These are phyloP conservation scores for Pelodytes ibericus DNA, from an alignment of 2,797 vertebrate species.

Conservation along the genomic window DNA sequence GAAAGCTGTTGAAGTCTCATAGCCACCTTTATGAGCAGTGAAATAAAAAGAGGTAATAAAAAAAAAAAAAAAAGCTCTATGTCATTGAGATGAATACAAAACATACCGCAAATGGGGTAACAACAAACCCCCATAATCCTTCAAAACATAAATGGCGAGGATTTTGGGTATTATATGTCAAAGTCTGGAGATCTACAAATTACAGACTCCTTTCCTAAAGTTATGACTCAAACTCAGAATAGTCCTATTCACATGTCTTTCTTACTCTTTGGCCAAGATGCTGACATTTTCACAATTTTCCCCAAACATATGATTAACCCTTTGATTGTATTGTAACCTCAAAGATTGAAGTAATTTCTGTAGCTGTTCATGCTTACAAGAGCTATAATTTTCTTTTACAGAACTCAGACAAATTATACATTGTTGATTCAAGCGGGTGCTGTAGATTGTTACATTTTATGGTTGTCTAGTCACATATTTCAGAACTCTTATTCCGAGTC, in stretches of 20 bases:
- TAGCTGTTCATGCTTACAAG: conserved; percentile 13
- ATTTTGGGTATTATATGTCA: no score
- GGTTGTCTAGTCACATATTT: conserved; percentile 46
- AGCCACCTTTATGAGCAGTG: no score
- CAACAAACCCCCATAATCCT: no score
- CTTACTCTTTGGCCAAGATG: not conserved
- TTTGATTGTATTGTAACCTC: conserved; percentile 12
- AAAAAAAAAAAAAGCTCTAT: no score
- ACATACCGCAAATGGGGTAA: no score
- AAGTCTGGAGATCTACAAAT: no score
- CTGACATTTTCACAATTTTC: not conserved
- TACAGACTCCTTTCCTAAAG: no score
- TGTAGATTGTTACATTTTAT: conserved; percentile 43
- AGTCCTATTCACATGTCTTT: not conserved
- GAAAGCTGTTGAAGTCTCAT: no score
- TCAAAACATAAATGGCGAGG: no score
- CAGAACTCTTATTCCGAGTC: conserved; percentile 14
- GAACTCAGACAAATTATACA: conserved; percentile 45
- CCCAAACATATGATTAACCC: conserved; percentile 34
- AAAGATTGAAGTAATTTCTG: conserved; percentile 10
- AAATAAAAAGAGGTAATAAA: no score
- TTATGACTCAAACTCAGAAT: no score
- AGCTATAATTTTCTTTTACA: conserved; percentile 44
- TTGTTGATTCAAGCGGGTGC: conserved; percentile 32
- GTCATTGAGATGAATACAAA: no score